Evolutionary conservation across 2,797 vertebrate genomes (phyloP), one percentile per base, ranked within the genome.

Genomic region (Limnodromus scolopaceus): DNA sequence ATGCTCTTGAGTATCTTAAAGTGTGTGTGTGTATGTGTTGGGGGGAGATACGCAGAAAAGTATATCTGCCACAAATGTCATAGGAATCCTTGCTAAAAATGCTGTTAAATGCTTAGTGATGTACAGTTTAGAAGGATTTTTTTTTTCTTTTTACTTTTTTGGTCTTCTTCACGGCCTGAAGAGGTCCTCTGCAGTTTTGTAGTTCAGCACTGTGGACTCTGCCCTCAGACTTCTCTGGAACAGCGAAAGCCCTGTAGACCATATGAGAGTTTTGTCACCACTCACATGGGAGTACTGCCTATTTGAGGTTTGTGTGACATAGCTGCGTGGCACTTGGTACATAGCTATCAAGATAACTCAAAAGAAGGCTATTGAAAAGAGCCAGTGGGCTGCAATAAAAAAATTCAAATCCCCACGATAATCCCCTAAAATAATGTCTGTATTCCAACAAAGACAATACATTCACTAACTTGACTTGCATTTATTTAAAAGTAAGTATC

Each of bases 401-500:
- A 57, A 10, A n/a, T 66, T 41, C 23, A 68, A 60, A 75, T 78
- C 49, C 48, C 20, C 32, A 8, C 49, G 15, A 39, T 6, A 58
- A 9, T 53, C 16, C 16, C 25, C 32, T 32, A 23, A 32, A 79
- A 79, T 55, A 60, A 61, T 19, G 7, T 51, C 48, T 82, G 2
- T 38, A 20, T 65, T 54, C 11, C 39, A 65, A 74, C 24, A 72
- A 89, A 79, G 30, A 51, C 28, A 84, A 48, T 3, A 25, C 20
- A 34, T 60, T 77, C 32, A 27, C 16, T 43, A 79, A 4, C 18
- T 71, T 70, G 41, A 54, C 32, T 71, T 76, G 18, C 9, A 68
- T 83, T 78, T 94, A 41, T 64, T 88, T 51, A 41, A 70, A 82
- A 93, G 38, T 18, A 89, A 84, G 65, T 60, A 43, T 57, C 36